Conservation (phyloP, 1,140 invertebrate genomes). For the Bilobella aurantiaca region DNA sequence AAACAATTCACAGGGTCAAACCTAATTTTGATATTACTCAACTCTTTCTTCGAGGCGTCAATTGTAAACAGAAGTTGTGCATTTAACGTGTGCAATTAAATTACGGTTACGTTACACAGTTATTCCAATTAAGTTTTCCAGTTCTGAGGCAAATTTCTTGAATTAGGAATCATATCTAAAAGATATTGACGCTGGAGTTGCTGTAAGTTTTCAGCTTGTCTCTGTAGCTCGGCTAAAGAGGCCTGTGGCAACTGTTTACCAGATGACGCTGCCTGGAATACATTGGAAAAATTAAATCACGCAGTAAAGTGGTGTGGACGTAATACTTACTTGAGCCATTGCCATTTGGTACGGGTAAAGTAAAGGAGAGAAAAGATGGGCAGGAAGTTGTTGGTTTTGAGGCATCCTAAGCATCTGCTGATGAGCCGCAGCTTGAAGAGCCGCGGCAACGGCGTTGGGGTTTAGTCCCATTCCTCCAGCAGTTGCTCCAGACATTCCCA, state of each 20-base stretch:
- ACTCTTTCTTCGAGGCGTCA: too few species aligned
- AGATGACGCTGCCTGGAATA: conserved; percentile 39
- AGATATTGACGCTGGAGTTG: conserved; percentile 91
- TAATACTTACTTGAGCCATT: conserved; percentile 54
- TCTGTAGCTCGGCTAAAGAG: conserved; percentile 59
- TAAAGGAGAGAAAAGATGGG: conserved; percentile 71
- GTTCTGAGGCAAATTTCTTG: conserved; percentile 38
- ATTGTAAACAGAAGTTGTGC: background rate
- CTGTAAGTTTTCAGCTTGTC: conserved; percentile 53
- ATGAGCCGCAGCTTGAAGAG: conserved; percentile 44
- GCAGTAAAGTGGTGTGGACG: background rate
- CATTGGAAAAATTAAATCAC: conserved; percentile 12
- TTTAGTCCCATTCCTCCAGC: conserved; percentile 21
- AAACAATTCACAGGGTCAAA: too few species aligned
- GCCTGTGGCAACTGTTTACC: conserved; percentile 39
- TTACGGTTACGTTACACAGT: background rate
- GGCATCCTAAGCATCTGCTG: conserved; percentile 50
- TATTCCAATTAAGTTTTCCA: conserved; percentile 36
- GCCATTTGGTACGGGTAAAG: conserved; percentile 76
- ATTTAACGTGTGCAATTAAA: too few species aligned
- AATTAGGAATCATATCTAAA: conserved; percentile 79
- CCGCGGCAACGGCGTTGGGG: conserved; percentile 60
- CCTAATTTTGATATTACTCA: too few species aligned
- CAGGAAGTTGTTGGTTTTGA: conserved; percentile 45
- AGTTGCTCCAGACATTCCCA: conserved; percentile 34